A percentile compares a stretch with the other conserved stretches of the same genome.
Conservation (phyloP, 2,888 invertebrate genomes). For the Caenorhabditis uteleia region DNA sequence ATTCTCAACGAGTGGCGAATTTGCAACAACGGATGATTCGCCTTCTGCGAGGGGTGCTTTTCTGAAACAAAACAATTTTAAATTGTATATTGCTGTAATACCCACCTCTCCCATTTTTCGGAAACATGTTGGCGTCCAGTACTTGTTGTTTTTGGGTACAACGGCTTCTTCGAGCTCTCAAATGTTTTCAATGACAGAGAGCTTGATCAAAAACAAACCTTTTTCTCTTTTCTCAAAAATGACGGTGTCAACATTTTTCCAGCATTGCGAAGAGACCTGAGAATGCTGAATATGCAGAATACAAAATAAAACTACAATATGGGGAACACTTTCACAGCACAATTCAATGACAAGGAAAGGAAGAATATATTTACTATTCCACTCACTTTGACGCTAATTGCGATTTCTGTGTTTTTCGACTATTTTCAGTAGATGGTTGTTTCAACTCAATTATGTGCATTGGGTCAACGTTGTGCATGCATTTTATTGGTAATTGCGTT, state of each 20-base stretch:
- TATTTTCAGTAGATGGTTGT: slow-evolving; percentile 2
- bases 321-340: neutral
- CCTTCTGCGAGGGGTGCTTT: slow-evolving; percentile 60
- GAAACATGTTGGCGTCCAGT: slow-evolving; percentile 30
- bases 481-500: slow-evolving; percentile 32
- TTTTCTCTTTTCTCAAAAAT: slow-evolving; percentile 37
- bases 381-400: slow-evolving; percentile 30
- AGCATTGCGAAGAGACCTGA: slow-evolving; percentile 45
- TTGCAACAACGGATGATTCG: slow-evolving; percentile 60
- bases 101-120: slow-evolving; percentile 22
- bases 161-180: neutral
- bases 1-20: slow-evolving; percentile 63
- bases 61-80: no score
- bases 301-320: neutral
- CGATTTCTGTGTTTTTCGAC: slow-evolving; percentile 24
- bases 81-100: no score
- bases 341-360: slow-evolving; percentile 14
- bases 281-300: slow-evolving; percentile 31
- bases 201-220: slow-evolving; percentile 7
- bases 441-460: slow-evolving; percentile 33
- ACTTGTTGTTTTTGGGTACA: slow-evolving; percentile 29
- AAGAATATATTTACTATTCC: neutral
- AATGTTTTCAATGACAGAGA: neutral
- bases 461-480: slow-evolving; percentile 16
- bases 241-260: slow-evolving; percentile 46